Evolutionary conservation across 2,113 vertebrate species (phyloP), one percentile per base, ranked within the genome.

Genomic region (Chloroceryle aenea): DNA sequence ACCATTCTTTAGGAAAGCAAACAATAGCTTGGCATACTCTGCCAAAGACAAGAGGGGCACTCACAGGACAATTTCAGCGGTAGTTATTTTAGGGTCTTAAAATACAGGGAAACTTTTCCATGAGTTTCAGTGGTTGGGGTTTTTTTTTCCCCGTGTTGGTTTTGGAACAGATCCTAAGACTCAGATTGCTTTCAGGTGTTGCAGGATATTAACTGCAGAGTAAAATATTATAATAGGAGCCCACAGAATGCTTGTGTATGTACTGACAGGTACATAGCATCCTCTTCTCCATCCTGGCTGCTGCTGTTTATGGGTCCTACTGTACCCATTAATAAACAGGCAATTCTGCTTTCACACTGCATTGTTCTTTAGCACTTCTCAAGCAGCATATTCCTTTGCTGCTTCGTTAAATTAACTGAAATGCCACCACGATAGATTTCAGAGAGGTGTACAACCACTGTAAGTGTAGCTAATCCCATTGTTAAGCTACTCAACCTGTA

Each of bases 151-250:
- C 1, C 25, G 7, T 22, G 4, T 48, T 90, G 71, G 27, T 74
- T 93, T 94, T 95, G 94, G 84, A 94, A 40, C 25, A 73, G 53
- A 53, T 79, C 78, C 74, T n/a, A 73, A 56, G 40, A 11, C 62
- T 25, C 58, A 68, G 34, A 82, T 66, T 78, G 43, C 58, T 93
- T 89, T 62, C 85, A 89, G 77, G 71, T 82, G 59, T 80, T 76
- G 38, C 62, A 52, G 73, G 18, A 48, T 80, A 26, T 74, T 87
- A 34, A 38, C 17, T 71, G 48, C 19, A 68, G 67, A 47, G 40
- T 53, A 48, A 25, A 59, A 0, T 67, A 36, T 52, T 71, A 20
- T 20, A 58, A 4, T 50, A 30, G 61, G 72, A 93, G 68, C 36
- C 55, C 52, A 26, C 25, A 67, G 75, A 76, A 63, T 85, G 80